A percentile compares a stretch with the other conserved stretches of the same genome.
Evolutionary conservation across 2,888 invertebrate genomes (phyloP).

Genomic region (Lasioglossum calceatum): DNA sequence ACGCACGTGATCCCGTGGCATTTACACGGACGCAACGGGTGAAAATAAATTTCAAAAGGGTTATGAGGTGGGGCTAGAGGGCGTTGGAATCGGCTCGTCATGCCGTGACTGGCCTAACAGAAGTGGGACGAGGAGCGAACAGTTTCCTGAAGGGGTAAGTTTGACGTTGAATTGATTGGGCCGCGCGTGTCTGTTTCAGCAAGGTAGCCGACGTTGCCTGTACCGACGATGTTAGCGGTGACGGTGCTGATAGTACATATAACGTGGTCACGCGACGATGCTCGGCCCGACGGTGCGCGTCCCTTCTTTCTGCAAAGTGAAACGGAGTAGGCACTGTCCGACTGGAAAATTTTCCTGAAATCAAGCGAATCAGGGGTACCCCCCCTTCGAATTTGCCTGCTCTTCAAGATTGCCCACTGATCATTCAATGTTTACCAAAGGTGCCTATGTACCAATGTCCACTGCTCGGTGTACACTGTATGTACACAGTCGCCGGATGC

Average conservation of each 20-base stretch:
- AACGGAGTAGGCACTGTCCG: constrained; percentile 53
- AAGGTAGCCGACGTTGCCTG: constrained; percentile 46
- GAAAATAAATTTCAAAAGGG: constrained; percentile 76
- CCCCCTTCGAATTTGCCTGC: neutral
- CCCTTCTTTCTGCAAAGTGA: constrained; percentile 55
- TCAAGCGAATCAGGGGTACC: neutral
- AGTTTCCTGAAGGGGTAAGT: constrained; percentile 73
- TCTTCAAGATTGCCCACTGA: neutral
- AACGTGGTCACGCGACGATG: constrained; percentile 71
- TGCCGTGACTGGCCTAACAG: constrained; percentile 76
- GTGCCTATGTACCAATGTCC: neutral
- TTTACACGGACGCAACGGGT: constrained; percentile 66
- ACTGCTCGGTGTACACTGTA: neutral
- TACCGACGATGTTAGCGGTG: constrained; percentile 47
- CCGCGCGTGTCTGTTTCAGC: constrained; percentile 69
- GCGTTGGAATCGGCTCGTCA: constrained; percentile 76
- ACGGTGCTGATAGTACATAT: constrained; percentile 57
- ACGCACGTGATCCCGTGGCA: constrained; percentile 31
- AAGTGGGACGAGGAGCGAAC: constrained; percentile 60
- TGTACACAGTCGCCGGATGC: neutral
- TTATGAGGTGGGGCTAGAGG: neutral
- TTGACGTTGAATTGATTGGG: constrained; percentile 82
- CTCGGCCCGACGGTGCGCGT: neutral
- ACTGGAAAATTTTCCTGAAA: constrained; percentile 60
- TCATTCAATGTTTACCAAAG: neutral